Evolutionary conservation across 2,797 vertebrate genomes (phyloP).

Genomic region (Sardinella longiceps): DNA sequence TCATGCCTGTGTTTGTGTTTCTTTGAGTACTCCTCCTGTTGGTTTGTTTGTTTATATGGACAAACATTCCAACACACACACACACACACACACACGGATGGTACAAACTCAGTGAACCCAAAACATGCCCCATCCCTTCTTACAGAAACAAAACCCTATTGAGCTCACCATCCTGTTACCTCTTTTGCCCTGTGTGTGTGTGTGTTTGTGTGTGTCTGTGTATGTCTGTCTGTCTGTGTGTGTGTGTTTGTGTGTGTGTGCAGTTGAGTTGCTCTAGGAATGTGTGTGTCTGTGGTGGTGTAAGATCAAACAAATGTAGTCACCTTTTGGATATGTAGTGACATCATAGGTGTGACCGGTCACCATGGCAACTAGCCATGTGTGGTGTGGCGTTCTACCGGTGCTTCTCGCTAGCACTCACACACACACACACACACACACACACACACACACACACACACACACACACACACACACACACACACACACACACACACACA

Average conservation of each 20-base stretch:
- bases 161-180: not conserved
- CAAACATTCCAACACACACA: not conserved
- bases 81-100: constrained; percentile 8
- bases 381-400: not conserved
- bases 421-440: constrained; percentile 19
- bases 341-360: not conserved
- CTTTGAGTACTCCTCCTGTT: not conserved
- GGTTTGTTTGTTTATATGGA: not conserved
- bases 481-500: not conserved
- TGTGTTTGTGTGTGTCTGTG: not conserved
- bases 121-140: not conserved
- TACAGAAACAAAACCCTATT: not conserved
- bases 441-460: constrained; percentile 1
- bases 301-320: not conserved
- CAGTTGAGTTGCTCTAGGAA: not conserved
- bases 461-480: not conserved
- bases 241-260: too few species aligned
- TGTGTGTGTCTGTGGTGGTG: not conserved
- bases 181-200: not conserved
- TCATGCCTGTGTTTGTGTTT: not conserved
- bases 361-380: not conserved
- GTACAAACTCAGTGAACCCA: not conserved
- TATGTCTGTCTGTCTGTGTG: not conserved
- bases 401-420: not conserved
- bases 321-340: not conserved